These are phyloP conservation scores for Oxyteleia sp. DNA, from an alignment of 2,888 invertebrate genomes.

Conservation along the genomic window DNA sequence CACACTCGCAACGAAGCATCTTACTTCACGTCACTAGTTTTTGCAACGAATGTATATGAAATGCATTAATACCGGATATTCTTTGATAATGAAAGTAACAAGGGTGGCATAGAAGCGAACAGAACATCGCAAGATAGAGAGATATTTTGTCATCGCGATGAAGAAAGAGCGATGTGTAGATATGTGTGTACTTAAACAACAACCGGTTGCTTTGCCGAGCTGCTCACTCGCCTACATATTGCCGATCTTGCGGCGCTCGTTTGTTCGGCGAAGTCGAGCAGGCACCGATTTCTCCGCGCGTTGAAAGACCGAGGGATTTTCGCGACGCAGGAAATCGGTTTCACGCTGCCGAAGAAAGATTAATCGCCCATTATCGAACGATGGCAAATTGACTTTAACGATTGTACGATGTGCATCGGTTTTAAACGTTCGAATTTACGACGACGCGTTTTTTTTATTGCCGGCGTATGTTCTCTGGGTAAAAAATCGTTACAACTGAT, in stretches of 20 bases:
- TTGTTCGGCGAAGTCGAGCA: constrained; percentile 48
- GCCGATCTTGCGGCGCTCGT: constrained; percentile 61
- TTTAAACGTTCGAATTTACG: background rate
- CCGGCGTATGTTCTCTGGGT: no score
- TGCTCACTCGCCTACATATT: constrained; percentile 70
- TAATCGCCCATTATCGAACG: constrained; percentile 16
- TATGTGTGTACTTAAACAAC: constrained; percentile 66
- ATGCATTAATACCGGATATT: constrained; percentile 29
- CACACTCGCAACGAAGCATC: background rate
- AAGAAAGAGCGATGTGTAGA: constrained; percentile 64
- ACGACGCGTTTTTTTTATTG: background rate
- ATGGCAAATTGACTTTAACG: constrained; percentile 17
- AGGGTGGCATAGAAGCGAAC: constrained; percentile 36
- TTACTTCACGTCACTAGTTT: background rate
- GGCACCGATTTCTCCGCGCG: constrained; percentile 53
- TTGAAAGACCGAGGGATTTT: constrained; percentile 36
- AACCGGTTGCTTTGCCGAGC: constrained; percentile 73
- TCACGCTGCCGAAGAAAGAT: constrained; percentile 15
- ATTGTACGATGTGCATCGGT: background rate
- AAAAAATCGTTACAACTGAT: no score
- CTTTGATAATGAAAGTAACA: constrained; percentile 30
- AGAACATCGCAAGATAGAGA: constrained; percentile 63
- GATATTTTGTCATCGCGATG: constrained; percentile 58
- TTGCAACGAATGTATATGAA: constrained; percentile 12
- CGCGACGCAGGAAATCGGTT: constrained; percentile 36